These are phyloP conservation scores for Pseudomyrmex concolor DNA, from an alignment of 1,140 invertebrate genomes.

Conservation along the genomic window DNA sequence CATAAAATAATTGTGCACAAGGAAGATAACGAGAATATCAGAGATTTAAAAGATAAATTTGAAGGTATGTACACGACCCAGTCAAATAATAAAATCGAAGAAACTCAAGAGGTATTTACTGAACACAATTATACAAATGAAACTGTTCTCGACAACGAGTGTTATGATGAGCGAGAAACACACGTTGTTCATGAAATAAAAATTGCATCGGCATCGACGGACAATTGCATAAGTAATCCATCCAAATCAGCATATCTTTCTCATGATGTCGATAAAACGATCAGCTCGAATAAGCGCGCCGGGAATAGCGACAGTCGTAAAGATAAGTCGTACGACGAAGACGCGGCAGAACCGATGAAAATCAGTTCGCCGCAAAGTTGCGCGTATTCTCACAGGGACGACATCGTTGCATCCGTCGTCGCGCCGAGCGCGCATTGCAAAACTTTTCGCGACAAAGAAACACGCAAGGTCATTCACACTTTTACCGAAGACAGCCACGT, in stretches of 20 bases:
- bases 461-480: conserved; percentile 60
- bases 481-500: conserved; percentile 16
- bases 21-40: not conserved
- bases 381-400: conserved; percentile 28
- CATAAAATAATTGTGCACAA: not conserved
- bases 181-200: conserved; percentile 2
- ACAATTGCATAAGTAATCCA: conserved; percentile 13
- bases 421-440: conserved; percentile 10
- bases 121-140: not conserved
- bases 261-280: conserved; percentile 27
- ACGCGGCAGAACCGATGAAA: conserved; percentile 27
- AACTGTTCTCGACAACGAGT: not conserved
- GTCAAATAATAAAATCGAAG: not conserved
- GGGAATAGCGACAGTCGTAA: not conserved
- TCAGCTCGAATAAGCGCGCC: not conserved
- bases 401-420: conserved; percentile 19
- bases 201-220: not conserved
- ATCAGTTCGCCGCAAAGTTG: conserved; percentile 38
- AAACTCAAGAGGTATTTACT: not conserved
- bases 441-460: not conserved
- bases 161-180: not conserved
- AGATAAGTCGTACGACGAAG: conserved; percentile 26
- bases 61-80: not conserved
- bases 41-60: not conserved
- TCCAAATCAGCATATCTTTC: not conserved